These are phyloP conservation scores for Melanotaenia maccullochi DNA, from an alignment of 2,797 vertebrate genomes.

Conservation along the genomic window DNA sequence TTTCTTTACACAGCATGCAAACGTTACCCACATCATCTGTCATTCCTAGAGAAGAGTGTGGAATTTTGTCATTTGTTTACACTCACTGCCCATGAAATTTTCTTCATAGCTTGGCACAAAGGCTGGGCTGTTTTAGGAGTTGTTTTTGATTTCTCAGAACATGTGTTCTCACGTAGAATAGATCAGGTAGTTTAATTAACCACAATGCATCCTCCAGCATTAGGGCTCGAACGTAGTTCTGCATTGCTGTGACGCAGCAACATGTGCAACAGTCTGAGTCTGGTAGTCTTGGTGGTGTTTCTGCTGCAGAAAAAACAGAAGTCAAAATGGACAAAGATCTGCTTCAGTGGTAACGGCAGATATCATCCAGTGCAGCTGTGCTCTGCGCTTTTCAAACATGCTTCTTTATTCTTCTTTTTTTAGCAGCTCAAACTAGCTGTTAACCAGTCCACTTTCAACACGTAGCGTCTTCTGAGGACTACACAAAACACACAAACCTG, in stretches of 20 bases:
- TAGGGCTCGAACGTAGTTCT: not conserved
- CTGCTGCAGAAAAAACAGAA: not conserved
- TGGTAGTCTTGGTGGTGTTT: not conserved
- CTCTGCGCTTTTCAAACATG: not conserved
- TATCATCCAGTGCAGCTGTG: not conserved
- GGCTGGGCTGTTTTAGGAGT: not conserved
- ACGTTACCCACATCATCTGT: not conserved
- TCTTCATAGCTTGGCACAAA: constrained; percentile 1
- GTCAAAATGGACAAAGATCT: not conserved
- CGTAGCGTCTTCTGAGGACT: not conserved
- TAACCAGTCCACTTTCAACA: not conserved
- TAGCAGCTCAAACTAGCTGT: not conserved
- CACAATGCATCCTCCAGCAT: not conserved
- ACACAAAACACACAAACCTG: not conserved
- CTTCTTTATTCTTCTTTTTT: not conserved
- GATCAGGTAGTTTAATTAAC: not conserved
- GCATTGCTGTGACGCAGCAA: not conserved
- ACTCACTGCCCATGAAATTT: not conserved
- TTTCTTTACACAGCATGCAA: not conserved
- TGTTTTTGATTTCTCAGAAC: constrained; percentile 5
- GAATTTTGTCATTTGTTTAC: not conserved
- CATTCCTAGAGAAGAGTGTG: not conserved
- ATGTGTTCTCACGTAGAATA: constrained; percentile 6
- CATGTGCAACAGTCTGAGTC: not conserved
- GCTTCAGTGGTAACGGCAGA: not conserved